Percentiles rank a stretch among this genome's conserved stretches.
Evolutionary conservation across 2,797 vertebrate species (phyloP).

Genomic region (Squalus acanthias): DNA sequence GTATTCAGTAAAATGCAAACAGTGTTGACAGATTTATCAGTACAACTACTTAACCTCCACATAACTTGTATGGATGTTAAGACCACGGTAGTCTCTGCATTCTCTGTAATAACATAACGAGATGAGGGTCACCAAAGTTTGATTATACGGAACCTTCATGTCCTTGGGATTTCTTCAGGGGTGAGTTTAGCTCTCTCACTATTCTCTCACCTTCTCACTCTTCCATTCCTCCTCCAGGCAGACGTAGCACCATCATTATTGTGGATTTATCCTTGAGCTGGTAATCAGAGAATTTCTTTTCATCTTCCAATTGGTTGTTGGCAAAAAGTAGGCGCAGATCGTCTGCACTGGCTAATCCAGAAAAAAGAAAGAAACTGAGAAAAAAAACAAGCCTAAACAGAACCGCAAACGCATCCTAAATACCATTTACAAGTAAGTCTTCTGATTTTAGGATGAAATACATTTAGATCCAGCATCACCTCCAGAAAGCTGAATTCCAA

Average conservation of each 20-base stretch:
- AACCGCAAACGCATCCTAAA: neutral
- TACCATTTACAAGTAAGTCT: too few relatives aligned
- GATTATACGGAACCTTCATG: neutral
- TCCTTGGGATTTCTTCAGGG: neutral
- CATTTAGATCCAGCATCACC: neutral
- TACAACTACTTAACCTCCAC: neutral
- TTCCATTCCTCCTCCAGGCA: constrained; percentile 54
- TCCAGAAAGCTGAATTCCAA: neutral
- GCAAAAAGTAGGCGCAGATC: constrained; percentile 52
- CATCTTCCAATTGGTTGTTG: constrained; percentile 45
- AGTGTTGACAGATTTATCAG: neutral
- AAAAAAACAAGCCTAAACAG: neutral
- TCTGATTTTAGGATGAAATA: neutral
- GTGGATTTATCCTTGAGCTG: constrained; percentile 54
- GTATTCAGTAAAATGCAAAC: neutral
- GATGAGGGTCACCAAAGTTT: neutral
- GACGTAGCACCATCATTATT: constrained; percentile 47
- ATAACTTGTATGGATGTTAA: neutral
- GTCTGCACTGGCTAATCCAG: neutral
- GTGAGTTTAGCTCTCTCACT: neutral
- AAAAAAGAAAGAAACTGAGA: constrained; percentile 23
- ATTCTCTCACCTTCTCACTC: too few relatives aligned
- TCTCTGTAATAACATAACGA: neutral
- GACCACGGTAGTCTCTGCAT: neutral
- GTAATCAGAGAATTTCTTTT: constrained; percentile 40